These are phyloP conservation scores for Otus sunia DNA, from an alignment of 2,113 vertebrate species.

Conservation along the genomic window DNA sequence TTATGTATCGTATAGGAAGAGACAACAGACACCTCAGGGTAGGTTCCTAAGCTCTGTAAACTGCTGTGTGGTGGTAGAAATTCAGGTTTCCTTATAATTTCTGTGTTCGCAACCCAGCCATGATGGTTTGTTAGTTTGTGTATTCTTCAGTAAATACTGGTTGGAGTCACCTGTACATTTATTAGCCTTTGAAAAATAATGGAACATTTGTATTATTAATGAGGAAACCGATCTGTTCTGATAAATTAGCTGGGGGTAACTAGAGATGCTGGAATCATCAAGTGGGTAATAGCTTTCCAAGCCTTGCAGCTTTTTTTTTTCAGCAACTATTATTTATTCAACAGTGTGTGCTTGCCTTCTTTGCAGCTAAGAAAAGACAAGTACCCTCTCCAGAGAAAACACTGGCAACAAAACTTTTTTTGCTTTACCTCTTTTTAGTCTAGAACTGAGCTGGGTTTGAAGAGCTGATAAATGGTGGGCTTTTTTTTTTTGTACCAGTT, in stretches of 20 bases:
- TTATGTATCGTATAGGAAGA: not conserved
- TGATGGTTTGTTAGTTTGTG: not conserved
- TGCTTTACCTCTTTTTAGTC: not conserved
- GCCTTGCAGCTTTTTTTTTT: constrained; percentile 47
- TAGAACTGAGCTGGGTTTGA: not conserved
- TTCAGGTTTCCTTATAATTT: not conserved
- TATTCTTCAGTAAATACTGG: constrained; percentile 46
- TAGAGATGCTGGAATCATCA: constrained; percentile 77
- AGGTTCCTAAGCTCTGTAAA: not conserved
- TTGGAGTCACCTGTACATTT: constrained; percentile 27
- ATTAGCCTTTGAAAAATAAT: constrained; percentile 74
- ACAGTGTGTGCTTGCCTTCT: not conserved
- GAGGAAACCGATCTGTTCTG: constrained; percentile 80
- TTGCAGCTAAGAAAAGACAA: not conserved
- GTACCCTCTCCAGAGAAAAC: not conserved
- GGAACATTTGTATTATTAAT: constrained; percentile 98
- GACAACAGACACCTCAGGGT: not conserved
- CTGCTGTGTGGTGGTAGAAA: not conserved
- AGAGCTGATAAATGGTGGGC: not conserved
- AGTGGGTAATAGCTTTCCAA: constrained; percentile 71
- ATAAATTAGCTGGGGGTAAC: constrained; percentile 85
- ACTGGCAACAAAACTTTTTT: not conserved
- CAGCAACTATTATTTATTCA: constrained; percentile 76
- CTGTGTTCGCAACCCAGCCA: not conserved
- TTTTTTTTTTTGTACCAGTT: not conserved